phyloP scores from a whole-genome alignment of 2,888 invertebrate species.

The Pedicia rivosa region DNA sequence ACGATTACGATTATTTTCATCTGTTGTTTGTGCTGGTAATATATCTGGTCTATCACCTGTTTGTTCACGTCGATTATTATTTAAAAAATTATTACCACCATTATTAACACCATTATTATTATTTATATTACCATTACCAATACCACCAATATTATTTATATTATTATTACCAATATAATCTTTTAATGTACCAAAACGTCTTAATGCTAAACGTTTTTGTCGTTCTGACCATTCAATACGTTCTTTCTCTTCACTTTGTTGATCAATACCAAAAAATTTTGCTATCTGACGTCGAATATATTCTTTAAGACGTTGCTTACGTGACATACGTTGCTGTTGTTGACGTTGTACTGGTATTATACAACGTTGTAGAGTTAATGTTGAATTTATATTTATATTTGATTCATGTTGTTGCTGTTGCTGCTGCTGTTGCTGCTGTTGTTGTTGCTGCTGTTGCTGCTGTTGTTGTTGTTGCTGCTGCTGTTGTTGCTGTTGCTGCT shows the following conservation, averaged over 20 bases:
- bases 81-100: background rate
- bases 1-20: slow-evolving; percentile 9
- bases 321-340: slow-evolving; percentile 16
- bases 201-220: slow-evolving; percentile 25
- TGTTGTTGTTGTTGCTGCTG: slow-evolving; percentile 9
- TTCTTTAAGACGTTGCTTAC: slow-evolving; percentile 25
- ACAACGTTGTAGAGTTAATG: too few species aligned
- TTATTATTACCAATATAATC: slow-evolving; percentile 13
- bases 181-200: slow-evolving; percentile 22
- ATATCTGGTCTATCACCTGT: slow-evolving; percentile 27
- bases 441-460: slow-evolving; percentile 4
- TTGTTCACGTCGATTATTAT: slow-evolving; percentile 6
- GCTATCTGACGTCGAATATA: slow-evolving; percentile 26
- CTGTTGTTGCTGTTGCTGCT: slow-evolving; percentile 13
- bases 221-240: slow-evolving; percentile 25
- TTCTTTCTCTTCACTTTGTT: slow-evolving; percentile 23
- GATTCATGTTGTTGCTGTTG: slow-evolving; percentile 6
- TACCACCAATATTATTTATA: slow-evolving; percentile 11
- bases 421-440: slow-evolving; percentile 7
- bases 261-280: slow-evolving; percentile 28
- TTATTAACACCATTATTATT: slow-evolving; percentile 1
- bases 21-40: slow-evolving; percentile 22
- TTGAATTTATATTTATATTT: background rate
- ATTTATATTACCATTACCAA: slow-evolving; percentile 12
- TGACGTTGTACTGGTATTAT: too few species aligned